Conservation (phyloP, 2,113 vertebrate genomes). For the Mohoua ochrocephala region DNA sequence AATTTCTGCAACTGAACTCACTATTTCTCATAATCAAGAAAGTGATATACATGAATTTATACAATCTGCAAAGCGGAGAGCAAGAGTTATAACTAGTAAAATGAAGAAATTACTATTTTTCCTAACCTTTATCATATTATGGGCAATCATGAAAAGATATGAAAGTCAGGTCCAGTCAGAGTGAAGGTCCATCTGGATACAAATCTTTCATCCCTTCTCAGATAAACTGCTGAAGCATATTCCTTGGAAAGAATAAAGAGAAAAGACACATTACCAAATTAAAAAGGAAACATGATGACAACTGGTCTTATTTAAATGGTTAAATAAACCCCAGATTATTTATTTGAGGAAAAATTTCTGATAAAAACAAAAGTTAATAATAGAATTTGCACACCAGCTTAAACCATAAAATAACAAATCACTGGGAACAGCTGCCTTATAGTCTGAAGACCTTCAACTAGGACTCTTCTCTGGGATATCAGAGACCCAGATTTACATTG, state of each 20-base stretch:
- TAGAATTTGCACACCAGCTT: neutral
- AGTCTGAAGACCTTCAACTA: neutral
- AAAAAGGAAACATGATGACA: neutral
- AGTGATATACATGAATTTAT: neutral
- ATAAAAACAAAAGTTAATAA: neutral
- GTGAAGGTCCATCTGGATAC: neutral
- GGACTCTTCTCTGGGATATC: neutral
- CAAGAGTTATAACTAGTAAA: neutral
- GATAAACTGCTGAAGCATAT: neutral
- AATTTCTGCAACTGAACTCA: neutral
- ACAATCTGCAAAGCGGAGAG: neutral
- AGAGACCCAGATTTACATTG: neutral
- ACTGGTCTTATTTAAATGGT: neutral
- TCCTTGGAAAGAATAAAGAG: neutral
- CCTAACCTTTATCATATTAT: neutral
- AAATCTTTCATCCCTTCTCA: neutral
- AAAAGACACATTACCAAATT: neutral
- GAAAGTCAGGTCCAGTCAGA: neutral
- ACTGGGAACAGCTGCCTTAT: neutral
- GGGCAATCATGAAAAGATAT: neutral
- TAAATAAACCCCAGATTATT: neutral
- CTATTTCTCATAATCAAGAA: neutral
- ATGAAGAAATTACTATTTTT: neutral
- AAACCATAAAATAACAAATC: neutral
- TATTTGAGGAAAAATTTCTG: neutral